Evolutionary conservation across 2,113 vertebrate species (phyloP).

Genomic region (Plecotus auritus): DNA sequence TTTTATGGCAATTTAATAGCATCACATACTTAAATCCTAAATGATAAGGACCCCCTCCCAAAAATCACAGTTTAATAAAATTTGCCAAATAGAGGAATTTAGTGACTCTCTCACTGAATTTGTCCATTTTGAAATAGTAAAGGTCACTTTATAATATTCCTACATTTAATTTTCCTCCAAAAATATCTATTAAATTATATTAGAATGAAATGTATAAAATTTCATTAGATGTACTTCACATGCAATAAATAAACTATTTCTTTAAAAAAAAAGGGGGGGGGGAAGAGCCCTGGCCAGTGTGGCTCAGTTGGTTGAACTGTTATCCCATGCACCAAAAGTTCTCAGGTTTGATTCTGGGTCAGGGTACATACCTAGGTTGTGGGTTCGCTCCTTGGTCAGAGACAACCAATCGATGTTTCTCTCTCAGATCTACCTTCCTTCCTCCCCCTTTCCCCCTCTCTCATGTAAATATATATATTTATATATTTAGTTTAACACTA

Average conservation of each 20-base stretch:
- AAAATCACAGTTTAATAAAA: constrained; percentile 18
- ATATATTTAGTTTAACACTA: not conserved
- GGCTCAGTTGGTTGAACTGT: not conserved
- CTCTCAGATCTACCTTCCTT: not conserved
- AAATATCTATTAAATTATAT: not conserved
- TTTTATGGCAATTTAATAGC: not conserved
- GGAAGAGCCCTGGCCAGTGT: not conserved
- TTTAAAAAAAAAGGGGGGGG: not conserved
- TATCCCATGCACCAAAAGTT: not conserved
- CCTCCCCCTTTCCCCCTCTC: not conserved
- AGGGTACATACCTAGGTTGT: not conserved
- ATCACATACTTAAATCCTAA: constrained; percentile 7
- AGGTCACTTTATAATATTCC: not conserved
- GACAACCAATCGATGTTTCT: not conserved
- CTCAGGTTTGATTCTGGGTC: not conserved
- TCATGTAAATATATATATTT: not conserved
- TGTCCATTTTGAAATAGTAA: constrained; percentile 19
- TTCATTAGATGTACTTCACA: not conserved
- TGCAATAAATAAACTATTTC: constrained; percentile 5
- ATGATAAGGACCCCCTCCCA: not conserved
- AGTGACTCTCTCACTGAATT: not conserved
- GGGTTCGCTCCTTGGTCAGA: not conserved
- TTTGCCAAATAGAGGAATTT: not conserved
- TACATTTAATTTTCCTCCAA: constrained; percentile 30
- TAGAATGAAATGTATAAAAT: not conserved